Evolutionary conservation across 2,797 vertebrate species (phyloP), one percentile per base, ranked within the genome.

Genomic region (Falco berigora): DNA sequence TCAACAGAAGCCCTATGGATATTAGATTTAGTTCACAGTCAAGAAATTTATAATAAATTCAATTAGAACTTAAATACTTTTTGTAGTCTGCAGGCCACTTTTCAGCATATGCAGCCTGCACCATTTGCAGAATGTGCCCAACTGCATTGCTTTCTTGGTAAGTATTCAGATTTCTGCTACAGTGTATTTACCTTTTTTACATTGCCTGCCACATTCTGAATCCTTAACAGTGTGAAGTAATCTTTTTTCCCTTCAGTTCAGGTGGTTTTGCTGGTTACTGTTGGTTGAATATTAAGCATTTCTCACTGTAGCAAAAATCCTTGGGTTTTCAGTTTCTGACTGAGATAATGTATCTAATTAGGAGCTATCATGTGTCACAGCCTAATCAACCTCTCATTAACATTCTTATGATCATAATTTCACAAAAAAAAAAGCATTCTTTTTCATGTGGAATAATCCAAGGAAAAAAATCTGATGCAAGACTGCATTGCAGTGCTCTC

Each of bases 401-500:
- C 25, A 71, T 76, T 85, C 74, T 79, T 89, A 82, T 49, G 21
- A 72, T 25, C 9, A 38, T 67, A 49, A 73, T 52, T 83, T 71
- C 75, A 74, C 20, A 44, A 38, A 88, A 68, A 85, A 85, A 62
- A 0, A 80, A 32, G 42, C 42, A 42, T 21, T 84, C 1, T 36
- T 86, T 59, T 85, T 91, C 15, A 59, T 2, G 4, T 27, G 12
- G 50, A 91, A 83, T 88, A 88, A 77, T 77, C 21, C 1, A 62
- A 76, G 15, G 3, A 5, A 62, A 86, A 80, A 85, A 36, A 24
- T 24, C 28, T 75, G 53, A 68, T 27, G 10, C 14, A 66, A 66
- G 69, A 76, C 59, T 92, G 84, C 90, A 92, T 66, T 92, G 74
- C 63, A 87, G 75, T 50, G 28, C 22, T 89, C 34, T 86, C 55